Base-by-base conservation (phyloP, 1,140 invertebrate species). In the Sitophilus oryzae region DNA sequence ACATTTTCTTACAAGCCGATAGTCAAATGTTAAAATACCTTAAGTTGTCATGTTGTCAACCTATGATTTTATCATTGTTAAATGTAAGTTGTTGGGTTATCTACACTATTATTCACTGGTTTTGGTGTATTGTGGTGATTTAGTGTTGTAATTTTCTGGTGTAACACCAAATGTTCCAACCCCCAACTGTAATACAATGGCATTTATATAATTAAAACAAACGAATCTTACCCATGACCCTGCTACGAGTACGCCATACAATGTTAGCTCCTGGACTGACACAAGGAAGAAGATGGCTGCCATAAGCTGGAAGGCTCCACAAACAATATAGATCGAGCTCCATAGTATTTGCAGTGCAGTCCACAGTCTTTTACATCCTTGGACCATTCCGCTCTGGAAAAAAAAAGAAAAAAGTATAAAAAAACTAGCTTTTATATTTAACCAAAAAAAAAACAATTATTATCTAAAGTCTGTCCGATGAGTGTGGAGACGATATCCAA, bases 241-340 rank as follows among this genome's bases (percentile, higher is more conserved):
- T 23, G 74, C 72, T 62, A 72, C 71, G 43, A 77, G 61, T 51
- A 76, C 74, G 41, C 69, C 71, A 21, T 71, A 71, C 10, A 76
- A 59, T 41, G 68, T 65, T 19, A 76, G 66, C 11, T 73, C 65
- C 34, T 73, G 74, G 15, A 76, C 59, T 9, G 73, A 75, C 50
- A 76, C 66, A 9, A 75, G 54, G 62, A 75, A 76, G 60, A 77
- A 76, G 18, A 76, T 72, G 23, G 74, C 75, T 10, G 71, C 66
- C 14, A 76, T 71, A 40, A 77, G 56, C 62, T 77, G 76, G 11
- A 69, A 66, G 36, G 74, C 66, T 21, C 75, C 76, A 45, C 67
- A 68, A 41, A 66, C 66, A 36, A 75, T 67, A 46, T 76, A 76
- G 15, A 74, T 56, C 10, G 70, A 55, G 62, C 72, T 71, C 72